Conservation (phyloP, 2,113 vertebrate genomes). For the Narcine bancroftii region DNA sequence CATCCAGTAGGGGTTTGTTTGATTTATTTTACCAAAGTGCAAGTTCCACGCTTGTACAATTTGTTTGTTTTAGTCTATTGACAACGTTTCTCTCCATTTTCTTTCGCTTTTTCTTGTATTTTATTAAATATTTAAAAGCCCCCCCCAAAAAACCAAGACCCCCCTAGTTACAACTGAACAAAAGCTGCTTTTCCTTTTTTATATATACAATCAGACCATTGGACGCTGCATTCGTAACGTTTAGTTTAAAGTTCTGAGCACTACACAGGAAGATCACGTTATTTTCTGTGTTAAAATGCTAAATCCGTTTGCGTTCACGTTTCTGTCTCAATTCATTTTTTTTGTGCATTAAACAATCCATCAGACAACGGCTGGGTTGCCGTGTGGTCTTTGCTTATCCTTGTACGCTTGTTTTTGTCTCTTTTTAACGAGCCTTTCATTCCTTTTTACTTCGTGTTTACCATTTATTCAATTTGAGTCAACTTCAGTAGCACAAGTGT, state of each 20-base stretch:
- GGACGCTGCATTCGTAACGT: background rate
- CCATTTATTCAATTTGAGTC: slow-evolving; percentile 38
- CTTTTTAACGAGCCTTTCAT: slow-evolving; percentile 38
- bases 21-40: too few species aligned
- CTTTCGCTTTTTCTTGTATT: background rate
- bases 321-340: slow-evolving; percentile 20
- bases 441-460: slow-evolving; percentile 32
- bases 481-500: slow-evolving; percentile 35
- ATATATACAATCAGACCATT: background rate
- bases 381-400: slow-evolving; percentile 35
- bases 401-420: slow-evolving; percentile 32
- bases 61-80: background rate
- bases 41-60: too few species aligned
- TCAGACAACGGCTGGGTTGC: slow-evolving; percentile 36
- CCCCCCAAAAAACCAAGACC: background rate
- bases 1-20: background rate
- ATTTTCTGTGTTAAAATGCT: background rate
- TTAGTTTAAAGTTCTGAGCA: background rate
- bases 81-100: background rate
- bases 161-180: background rate
- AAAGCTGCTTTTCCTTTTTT: slow-evolving; percentile 20
- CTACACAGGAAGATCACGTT: background rate
- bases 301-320: background rate
- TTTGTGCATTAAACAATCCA: slow-evolving; percentile 25
- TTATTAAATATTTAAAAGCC: background rate